Percentiles rank a stretch among this genome's conserved stretches.
phyloP scores from a whole-genome alignment of 2,888 invertebrate genomes.

The Magallana nippona region DNA sequence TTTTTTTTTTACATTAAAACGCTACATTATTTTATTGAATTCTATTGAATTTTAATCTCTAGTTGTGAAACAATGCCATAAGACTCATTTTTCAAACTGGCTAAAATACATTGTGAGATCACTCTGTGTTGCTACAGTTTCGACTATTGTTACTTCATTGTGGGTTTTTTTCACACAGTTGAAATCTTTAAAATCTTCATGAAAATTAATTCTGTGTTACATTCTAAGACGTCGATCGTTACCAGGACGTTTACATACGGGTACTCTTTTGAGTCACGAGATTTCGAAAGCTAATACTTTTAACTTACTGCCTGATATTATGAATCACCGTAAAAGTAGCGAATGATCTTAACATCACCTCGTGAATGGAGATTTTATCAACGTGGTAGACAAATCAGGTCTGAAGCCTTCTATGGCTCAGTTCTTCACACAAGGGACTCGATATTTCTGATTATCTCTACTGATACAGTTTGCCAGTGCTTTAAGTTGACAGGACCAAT shows the following conservation, averaged over 20 bases:
- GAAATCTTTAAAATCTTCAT: background rate
- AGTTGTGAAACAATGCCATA: too few species aligned
- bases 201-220: background rate
- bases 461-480: conserved; percentile 15
- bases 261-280: conserved; percentile 7
- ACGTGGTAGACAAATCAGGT: background rate
- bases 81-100: too few species aligned
- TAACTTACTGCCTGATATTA: background rate
- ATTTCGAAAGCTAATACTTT: conserved; percentile 17
- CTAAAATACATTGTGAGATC: background rate
- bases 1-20: too few species aligned
- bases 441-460: conserved; percentile 15
- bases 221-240: background rate
- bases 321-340: background rate
- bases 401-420: conserved; percentile 5
- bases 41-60: too few species aligned
- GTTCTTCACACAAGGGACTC: background rate
- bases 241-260: background rate
- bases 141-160: background rate
- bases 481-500: conserved; percentile 29
- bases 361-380: conserved; percentile 29
- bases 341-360: conserved; percentile 23
- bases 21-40: too few species aligned
- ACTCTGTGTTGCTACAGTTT: background rate
- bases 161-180: background rate